A percentile compares a stretch with the other conserved stretches of the same genome.
These are phyloP conservation scores for Lepidocyrtinus sp. DNA, from an alignment of 2,888 invertebrate species.

Conservation along the genomic window DNA sequence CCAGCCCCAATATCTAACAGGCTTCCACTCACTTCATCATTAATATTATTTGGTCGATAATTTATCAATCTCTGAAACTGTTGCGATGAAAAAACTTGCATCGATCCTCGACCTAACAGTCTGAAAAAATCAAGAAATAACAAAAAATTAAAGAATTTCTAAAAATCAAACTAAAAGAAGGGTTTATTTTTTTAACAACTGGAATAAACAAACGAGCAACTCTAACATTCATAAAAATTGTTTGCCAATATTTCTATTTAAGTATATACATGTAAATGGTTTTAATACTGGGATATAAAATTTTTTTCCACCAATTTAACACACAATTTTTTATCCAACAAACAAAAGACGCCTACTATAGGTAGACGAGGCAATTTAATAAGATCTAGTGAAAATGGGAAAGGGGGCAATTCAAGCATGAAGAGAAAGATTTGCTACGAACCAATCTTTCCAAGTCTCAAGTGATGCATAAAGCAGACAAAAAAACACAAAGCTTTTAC, in stretches of 20 bases:
- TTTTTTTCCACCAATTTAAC: too few species aligned
- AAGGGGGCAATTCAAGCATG: slow-evolving; percentile 71
- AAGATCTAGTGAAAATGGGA: slow-evolving; percentile 71
- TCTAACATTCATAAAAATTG: too few species aligned
- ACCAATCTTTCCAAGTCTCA: too few species aligned
- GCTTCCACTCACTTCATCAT: slow-evolving; percentile 72
- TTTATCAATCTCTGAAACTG: slow-evolving; percentile 82
- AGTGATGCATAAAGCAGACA: too few species aligned
- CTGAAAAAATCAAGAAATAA: slow-evolving; percentile 75
- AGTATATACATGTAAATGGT: too few species aligned
- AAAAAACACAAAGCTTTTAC: too few species aligned
- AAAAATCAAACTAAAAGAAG: too few species aligned
- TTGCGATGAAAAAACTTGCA: slow-evolving; percentile 93
- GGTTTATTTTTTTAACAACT: too few species aligned
- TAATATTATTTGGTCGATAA: background rate
- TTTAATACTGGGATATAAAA: too few species aligned
- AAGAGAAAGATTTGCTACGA: slow-evolving; percentile 66
- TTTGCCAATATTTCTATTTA: too few species aligned
- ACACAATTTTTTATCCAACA: slow-evolving; percentile 40
- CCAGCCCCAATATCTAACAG: slow-evolving; percentile 93
- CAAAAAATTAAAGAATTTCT: slow-evolving; percentile 22
- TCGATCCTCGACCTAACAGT: slow-evolving; percentile 91
- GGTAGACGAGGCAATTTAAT: slow-evolving; percentile 71
- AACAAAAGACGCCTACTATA: slow-evolving; percentile 70
- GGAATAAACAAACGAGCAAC: too few species aligned